Conservation (phyloP, 2,113 vertebrate genomes). For the Paradoxurus hermaphroditus region DNA sequence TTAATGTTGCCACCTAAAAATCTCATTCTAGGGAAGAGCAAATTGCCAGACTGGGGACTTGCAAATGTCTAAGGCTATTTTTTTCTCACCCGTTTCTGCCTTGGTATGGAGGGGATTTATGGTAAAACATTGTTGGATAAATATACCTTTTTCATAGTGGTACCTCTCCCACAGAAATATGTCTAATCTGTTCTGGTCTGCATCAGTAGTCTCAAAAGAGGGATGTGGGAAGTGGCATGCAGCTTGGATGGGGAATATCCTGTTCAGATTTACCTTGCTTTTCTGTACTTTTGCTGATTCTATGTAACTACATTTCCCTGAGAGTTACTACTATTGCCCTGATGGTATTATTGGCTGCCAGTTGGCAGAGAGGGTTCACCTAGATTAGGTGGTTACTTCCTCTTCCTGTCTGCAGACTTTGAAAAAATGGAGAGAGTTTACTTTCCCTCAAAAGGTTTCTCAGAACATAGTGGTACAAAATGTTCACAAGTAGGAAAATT, state of each 20-base stretch:
- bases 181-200: slow-evolving; percentile 8
- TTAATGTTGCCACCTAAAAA: not conserved
- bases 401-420: slow-evolving; percentile 53
- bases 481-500: slow-evolving; percentile 53
- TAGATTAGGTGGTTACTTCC: slow-evolving; percentile 51
- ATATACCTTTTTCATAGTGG: not conserved
- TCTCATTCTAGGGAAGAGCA: slow-evolving; percentile 26
- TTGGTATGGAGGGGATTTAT: slow-evolving; percentile 7
- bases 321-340: slow-evolving; percentile 16
- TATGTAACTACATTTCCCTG: not conserved
- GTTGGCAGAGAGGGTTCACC: slow-evolving; percentile 41
- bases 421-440: slow-evolving; percentile 44
- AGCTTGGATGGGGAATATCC: not conserved
- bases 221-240: not conserved
- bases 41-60: not conserved
- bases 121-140: slow-evolving; percentile 24
- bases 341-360: slow-evolving; percentile 21
- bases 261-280: slow-evolving; percentile 20
- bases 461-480: slow-evolving; percentile 45
- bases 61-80: not conserved
- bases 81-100: not conserved
- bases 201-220: slow-evolving; percentile 4
- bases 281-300: not conserved
- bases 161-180: slow-evolving; percentile 3
- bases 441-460: slow-evolving; percentile 49